These are phyloP conservation scores for Solenodon paradoxus DNA, from an alignment of 2,113 vertebrate species.

Conservation along the genomic window DNA sequence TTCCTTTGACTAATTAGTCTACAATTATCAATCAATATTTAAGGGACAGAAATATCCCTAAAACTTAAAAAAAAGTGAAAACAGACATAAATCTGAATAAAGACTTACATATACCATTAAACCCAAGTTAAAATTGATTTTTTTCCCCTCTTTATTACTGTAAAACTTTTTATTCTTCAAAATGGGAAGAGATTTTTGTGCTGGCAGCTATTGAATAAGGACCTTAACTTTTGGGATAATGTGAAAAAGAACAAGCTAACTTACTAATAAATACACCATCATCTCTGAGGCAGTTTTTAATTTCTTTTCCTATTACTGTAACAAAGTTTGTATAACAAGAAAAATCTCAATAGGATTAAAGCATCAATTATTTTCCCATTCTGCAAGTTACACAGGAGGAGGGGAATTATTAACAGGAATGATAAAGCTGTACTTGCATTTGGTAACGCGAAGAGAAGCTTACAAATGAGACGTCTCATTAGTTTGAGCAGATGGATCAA, in stretches of 20 bases:
- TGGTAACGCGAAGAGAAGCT: slow-evolving; percentile 84
- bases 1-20: no score
- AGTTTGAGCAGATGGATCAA: slow-evolving; percentile 93
- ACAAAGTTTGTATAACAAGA: slow-evolving; percentile 67
- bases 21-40: not conserved
- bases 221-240: slow-evolving; percentile 23
- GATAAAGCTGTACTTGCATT: slow-evolving; percentile 82
- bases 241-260: slow-evolving; percentile 39
- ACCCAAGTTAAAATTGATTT: not conserved
- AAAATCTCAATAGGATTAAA: slow-evolving; percentile 67
- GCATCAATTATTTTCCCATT: slow-evolving; percentile 79
- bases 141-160: not conserved
- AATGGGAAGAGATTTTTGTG: not conserved
- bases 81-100: not conserved
- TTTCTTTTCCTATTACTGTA: slow-evolving; percentile 34
- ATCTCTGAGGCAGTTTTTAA: slow-evolving; percentile 64
- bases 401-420: slow-evolving; percentile 77
- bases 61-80: not conserved
- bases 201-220: slow-evolving; percentile 10
- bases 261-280: slow-evolving; percentile 52
- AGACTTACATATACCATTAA: not conserved
- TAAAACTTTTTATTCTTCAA: not conserved
- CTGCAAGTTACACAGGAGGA: slow-evolving; percentile 78
- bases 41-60: not conserved
- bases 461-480: slow-evolving; percentile 87